Evolutionary conservation across 2,888 invertebrate species (phyloP).

Genomic region (Spatulosminthurus flaviceps): DNA sequence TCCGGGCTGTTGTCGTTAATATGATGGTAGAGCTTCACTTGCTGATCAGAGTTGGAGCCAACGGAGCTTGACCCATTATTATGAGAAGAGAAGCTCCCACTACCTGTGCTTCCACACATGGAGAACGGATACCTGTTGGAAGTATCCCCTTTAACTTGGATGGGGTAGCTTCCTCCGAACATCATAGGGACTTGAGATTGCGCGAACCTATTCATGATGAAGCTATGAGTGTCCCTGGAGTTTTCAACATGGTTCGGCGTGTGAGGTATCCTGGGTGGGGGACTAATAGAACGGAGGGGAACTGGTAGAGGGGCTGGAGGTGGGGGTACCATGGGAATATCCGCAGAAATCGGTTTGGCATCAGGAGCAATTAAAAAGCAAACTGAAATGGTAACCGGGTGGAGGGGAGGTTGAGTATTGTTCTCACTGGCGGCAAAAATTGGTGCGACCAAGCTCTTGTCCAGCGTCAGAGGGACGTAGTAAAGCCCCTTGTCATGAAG

Average conservation of each 20-base stretch:
- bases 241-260: slow-evolving; percentile 7
- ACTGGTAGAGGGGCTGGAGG: background rate
- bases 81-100: slow-evolving; percentile 16
- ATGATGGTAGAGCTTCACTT: slow-evolving; percentile 29
- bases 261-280: slow-evolving; percentile 18
- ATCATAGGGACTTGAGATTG: slow-evolving; percentile 51
- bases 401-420: slow-evolving; percentile 74
- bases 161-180: background rate
- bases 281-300: slow-evolving; percentile 25
- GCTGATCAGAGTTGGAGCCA: background rate
- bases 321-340: background rate
- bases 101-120: background rate
- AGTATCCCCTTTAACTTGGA: background rate
- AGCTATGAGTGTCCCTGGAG: slow-evolving; percentile 38
- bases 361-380: slow-evolving; percentile 61
- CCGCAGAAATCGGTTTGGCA: background rate
- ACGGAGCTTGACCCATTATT: background rate
- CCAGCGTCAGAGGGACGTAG: slow-evolving; percentile 86
- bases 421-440: slow-evolving; percentile 71
- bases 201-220: slow-evolving; percentile 52
- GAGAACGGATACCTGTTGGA: background rate
- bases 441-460: slow-evolving; percentile 77
- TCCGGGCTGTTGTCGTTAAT: background rate
- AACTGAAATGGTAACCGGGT: slow-evolving; percentile 89
- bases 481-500: slow-evolving; percentile 87